phyloP scores from a whole-genome alignment of 2,113 vertebrate species.

The Blennius ocellaris region DNA sequence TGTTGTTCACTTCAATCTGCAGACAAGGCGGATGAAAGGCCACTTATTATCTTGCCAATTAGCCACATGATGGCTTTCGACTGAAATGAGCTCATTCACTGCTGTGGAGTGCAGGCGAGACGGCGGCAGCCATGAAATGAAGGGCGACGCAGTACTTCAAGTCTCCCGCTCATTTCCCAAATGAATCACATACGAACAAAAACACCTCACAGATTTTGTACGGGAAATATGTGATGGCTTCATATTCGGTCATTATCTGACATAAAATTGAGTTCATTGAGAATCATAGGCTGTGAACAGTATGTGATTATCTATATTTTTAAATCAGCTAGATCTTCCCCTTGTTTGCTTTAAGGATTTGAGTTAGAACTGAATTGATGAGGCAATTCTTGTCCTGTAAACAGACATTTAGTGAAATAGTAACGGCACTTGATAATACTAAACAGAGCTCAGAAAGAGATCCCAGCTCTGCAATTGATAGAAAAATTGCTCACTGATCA shows the following conservation, averaged over 20 bases:
- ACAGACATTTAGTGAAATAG: no score
- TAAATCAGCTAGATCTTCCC: no score
- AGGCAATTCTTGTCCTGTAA: no score
- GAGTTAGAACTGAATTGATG: no score
- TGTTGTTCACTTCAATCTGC: constrained; percentile 19
- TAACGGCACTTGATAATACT: no score
- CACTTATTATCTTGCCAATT: constrained; percentile 40
- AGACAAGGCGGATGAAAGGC: constrained; percentile 3
- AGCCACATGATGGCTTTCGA: constrained; percentile 36
- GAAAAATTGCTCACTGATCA: no score
- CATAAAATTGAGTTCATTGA: background rate
- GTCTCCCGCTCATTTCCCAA: constrained; percentile 8
- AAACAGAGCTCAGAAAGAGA: no score
- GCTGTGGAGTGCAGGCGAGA: constrained; percentile 43
- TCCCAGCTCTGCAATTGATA: no score
- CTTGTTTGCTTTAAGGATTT: no score
- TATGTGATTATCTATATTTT: no score
- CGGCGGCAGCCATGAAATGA: constrained; percentile 34
- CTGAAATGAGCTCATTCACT: constrained; percentile 37
- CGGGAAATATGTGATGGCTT: no score
- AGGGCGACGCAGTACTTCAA: constrained; percentile 28
- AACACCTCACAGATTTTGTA: background rate
- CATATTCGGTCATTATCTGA: background rate
- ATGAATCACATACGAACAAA: background rate
- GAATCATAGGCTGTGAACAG: background rate